Conservation (phyloP, 2,113 vertebrate species). For the Progne subis region DNA sequence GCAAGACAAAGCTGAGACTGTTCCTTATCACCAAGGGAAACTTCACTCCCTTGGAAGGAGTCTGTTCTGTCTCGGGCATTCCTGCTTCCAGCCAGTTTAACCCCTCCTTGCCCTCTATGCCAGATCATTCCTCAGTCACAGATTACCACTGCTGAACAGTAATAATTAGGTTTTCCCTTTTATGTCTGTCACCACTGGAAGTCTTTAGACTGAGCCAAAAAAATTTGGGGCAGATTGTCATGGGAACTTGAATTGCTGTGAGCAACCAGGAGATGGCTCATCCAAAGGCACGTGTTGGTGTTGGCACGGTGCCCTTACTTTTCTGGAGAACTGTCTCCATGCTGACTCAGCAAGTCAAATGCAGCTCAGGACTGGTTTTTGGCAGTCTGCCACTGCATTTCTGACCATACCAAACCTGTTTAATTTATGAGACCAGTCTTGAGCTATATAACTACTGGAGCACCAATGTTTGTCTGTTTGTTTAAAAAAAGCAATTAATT, state of each 20-base stretch:
- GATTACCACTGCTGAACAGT: neutral
- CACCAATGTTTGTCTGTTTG: neutral
- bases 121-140: neutral
- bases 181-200: neutral
- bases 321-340: neutral
- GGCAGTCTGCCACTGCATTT: neutral
- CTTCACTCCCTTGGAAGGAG: neutral
- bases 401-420: neutral
- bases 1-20: neutral
- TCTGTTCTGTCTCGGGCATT: neutral
- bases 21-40: neutral
- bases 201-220: neutral
- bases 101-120: neutral
- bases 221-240: neutral
- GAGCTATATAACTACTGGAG: neutral
- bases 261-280: neutral
- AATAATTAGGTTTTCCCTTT: neutral
- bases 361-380: neutral
- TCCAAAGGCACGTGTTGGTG: neutral
- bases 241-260: neutral
- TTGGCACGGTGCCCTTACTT: neutral
- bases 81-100: neutral
- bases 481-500: neutral
- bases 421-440: neutral
- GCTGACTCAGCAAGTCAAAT: conserved; percentile 27